phyloP scores from a whole-genome alignment of 2,888 invertebrate genomes.

The Parnassius apollo region DNA sequence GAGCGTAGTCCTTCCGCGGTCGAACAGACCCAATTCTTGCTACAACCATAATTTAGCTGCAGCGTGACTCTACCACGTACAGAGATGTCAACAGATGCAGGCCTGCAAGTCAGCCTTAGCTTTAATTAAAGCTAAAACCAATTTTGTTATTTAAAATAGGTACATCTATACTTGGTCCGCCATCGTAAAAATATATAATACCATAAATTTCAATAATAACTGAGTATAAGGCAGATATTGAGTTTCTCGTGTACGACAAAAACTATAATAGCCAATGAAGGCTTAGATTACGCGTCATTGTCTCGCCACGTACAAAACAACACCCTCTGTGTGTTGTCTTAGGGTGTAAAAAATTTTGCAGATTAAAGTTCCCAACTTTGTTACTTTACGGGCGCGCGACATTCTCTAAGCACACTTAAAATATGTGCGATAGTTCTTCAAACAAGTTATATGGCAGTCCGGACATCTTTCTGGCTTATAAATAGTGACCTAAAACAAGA shows the following conservation, averaged over 20 bases:
- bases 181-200: neutral
- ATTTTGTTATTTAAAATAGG: neutral
- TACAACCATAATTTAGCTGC: too few species aligned
- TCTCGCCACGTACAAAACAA: constrained; percentile 15
- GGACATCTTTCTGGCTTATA: neutral
- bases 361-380: constrained; percentile 22
- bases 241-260: constrained; percentile 17
- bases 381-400: constrained; percentile 10
- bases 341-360: constrained; percentile 17
- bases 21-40: too few species aligned
- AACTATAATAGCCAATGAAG: constrained; percentile 21
- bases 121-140: neutral
- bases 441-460: neutral
- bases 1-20: too few species aligned
- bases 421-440: neutral
- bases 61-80: too few species aligned
- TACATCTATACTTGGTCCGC: neutral
- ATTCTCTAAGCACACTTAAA: constrained; percentile 13
- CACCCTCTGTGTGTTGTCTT: constrained; percentile 16
- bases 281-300: constrained; percentile 16
- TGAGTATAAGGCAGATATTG: constrained; percentile 11
- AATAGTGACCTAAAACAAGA: neutral
- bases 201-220: constrained; percentile 19
- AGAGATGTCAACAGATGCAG: too few species aligned
- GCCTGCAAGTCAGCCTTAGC: too few species aligned